phyloP scores from a whole-genome alignment of 2,888 invertebrate species.

The Apamea anceps region DNA sequence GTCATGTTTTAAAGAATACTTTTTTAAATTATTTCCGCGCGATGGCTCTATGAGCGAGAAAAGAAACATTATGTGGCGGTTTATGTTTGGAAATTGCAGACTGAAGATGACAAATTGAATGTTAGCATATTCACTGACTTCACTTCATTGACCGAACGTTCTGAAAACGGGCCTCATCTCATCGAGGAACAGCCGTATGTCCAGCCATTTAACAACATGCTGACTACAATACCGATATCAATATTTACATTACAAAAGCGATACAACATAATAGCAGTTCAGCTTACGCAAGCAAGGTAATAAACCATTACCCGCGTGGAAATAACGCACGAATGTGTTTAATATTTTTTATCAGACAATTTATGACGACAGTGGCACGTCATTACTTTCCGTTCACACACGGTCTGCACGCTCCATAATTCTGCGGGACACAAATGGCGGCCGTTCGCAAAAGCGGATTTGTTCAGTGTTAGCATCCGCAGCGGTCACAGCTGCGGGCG shows the following conservation, averaged over 20 bases:
- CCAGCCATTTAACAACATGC: background rate
- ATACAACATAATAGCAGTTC: slow-evolving; percentile 25
- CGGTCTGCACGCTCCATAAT: slow-evolving; percentile 40
- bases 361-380: slow-evolving; percentile 60
- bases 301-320: slow-evolving; percentile 47
- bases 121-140: background rate
- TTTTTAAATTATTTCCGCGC: background rate
- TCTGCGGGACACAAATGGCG: slow-evolving; percentile 55
- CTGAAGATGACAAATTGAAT: background rate
- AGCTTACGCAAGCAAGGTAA: slow-evolving; percentile 40
- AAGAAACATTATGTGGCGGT: background rate
- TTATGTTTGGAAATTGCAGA: background rate
- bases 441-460: slow-evolving; percentile 62
- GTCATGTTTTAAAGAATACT: too few relatives aligned
- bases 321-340: slow-evolving; percentile 53
- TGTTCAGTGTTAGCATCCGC: slow-evolving; percentile 61
- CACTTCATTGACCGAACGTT: background rate
- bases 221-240: slow-evolving; percentile 4
- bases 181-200: background rate
- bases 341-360: slow-evolving; percentile 59
- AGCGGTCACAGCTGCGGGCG: slow-evolving; percentile 69
- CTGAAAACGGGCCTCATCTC: background rate
- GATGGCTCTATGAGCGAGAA: background rate
- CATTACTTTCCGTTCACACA: slow-evolving; percentile 58
- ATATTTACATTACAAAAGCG: slow-evolving; percentile 43